These are phyloP conservation scores for Pygmarrhopalites habei DNA, from an alignment of 1,140 invertebrate genomes.

Conservation along the genomic window DNA sequence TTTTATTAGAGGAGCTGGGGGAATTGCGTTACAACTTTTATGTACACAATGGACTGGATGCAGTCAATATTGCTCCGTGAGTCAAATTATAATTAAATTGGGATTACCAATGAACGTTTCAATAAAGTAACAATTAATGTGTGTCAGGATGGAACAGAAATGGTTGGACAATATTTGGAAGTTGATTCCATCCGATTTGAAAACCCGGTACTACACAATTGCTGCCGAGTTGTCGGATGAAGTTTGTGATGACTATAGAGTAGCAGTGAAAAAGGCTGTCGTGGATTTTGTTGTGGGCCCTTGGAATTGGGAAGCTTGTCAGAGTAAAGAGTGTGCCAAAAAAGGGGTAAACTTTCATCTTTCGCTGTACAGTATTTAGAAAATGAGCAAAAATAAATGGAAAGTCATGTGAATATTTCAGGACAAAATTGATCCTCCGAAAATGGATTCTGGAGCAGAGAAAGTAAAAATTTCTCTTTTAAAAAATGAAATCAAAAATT, in stretches of 20 bases:
- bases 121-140: no score
- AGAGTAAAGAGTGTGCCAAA: no score
- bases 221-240: conserved; percentile 45
- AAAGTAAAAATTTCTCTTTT: no score
- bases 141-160: conserved; percentile 54
- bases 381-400: no score
- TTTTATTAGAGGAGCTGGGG: conserved; percentile 51
- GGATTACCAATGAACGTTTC: no score
- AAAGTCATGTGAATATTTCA: no score
- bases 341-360: no score
- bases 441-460: conserved; percentile 49
- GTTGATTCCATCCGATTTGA: conserved; percentile 44
- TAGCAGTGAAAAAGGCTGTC: conserved; percentile 78
- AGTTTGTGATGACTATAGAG: conserved; percentile 66
- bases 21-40: conserved; percentile 81
- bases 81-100: no score
- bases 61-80: conserved; percentile 72
- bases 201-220: conserved; percentile 11
- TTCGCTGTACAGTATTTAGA: no score
- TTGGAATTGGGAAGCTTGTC: no score
- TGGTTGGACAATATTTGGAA: conserved; percentile 51
- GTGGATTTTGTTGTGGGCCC: conserved; percentile 85
- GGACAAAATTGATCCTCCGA: conserved; percentile 44
- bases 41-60: conserved; percentile 78
- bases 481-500: no score